Conservation (phyloP, 2,888 invertebrate genomes). For the Ennomos fuscantarius region DNA sequence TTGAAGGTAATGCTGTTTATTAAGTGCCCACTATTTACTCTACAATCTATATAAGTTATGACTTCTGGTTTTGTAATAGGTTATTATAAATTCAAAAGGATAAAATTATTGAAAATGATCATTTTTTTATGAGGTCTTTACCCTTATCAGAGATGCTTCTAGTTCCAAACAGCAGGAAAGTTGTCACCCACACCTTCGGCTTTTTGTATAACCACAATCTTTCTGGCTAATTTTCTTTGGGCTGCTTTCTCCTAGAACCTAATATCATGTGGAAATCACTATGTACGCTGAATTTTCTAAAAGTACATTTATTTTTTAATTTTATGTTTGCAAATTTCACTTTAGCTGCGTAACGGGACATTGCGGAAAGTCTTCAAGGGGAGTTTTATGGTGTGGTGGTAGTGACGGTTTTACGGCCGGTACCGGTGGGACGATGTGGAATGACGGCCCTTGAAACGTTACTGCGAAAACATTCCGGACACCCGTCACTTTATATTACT, state of each 20-base stretch:
- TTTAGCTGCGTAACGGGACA: conserved; percentile 42
- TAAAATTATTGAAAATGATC: neutral
- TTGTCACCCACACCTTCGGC: conserved; percentile 30
- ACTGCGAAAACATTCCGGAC: conserved; percentile 56
- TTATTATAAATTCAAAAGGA: neutral
- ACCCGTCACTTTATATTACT: conserved; percentile 51
- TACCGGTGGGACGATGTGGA: conserved; percentile 58
- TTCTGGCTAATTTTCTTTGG: conserved; percentile 52
- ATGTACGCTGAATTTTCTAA: conserved; percentile 40
- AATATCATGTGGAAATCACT: conserved; percentile 38
- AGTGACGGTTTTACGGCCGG: conserved; percentile 71
- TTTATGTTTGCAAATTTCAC: conserved; percentile 41
- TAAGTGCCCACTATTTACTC: no score
- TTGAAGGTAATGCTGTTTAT: no score
- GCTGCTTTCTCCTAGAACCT: conserved; percentile 45
- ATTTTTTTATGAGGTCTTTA: conserved; percentile 32
- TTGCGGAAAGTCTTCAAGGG: conserved; percentile 58
- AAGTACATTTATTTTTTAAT: conserved; percentile 24
- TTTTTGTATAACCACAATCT: conserved; percentile 49
- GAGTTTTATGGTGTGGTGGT: conserved; percentile 70
- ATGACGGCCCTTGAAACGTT: conserved; percentile 64
- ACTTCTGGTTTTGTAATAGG: no score
- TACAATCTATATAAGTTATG: no score
- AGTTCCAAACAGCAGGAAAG: conserved; percentile 28
- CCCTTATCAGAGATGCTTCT: conserved; percentile 33